phyloP scores from a whole-genome alignment of 2,113 vertebrate genomes.

The Puffinus mauretanicus region DNA sequence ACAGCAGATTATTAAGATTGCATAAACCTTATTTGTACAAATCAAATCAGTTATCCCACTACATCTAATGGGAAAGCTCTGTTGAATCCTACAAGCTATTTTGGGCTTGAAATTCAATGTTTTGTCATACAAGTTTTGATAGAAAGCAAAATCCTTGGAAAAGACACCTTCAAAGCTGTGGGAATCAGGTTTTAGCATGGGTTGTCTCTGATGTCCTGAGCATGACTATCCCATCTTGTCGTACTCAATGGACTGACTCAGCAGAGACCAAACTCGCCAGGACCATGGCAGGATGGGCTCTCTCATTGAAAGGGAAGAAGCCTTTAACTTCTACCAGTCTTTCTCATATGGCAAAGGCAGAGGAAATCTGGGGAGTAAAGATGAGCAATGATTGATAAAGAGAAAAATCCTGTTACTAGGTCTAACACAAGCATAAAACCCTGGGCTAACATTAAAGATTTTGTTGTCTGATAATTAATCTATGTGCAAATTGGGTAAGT shows the following conservation, averaged over 20 bases:
- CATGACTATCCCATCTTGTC: background rate
- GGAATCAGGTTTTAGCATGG: background rate
- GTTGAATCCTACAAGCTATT: background rate
- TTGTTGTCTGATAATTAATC: background rate
- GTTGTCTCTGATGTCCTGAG: background rate
- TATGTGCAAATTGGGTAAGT: background rate
- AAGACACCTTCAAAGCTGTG: background rate
- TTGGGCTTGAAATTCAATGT: background rate
- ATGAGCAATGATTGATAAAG: background rate
- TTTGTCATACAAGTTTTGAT: background rate
- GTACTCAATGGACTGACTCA: background rate
- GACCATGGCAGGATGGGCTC: background rate
- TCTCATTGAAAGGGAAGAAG: fast-evolving
- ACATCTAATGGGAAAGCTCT: background rate
- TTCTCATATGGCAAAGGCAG: background rate
- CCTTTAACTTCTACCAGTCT: background rate
- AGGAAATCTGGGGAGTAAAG: background rate
- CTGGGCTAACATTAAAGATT: background rate
- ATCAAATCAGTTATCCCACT: background rate
- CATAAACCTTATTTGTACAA: background rate
- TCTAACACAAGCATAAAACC: background rate
- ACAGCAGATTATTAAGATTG: background rate
- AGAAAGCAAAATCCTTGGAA: background rate
- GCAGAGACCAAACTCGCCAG: background rate
- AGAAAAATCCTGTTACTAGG: background rate